These are phyloP conservation scores for Rotaria macrura DNA, from an alignment of 2,888 invertebrate species.

Conservation along the genomic window DNA sequence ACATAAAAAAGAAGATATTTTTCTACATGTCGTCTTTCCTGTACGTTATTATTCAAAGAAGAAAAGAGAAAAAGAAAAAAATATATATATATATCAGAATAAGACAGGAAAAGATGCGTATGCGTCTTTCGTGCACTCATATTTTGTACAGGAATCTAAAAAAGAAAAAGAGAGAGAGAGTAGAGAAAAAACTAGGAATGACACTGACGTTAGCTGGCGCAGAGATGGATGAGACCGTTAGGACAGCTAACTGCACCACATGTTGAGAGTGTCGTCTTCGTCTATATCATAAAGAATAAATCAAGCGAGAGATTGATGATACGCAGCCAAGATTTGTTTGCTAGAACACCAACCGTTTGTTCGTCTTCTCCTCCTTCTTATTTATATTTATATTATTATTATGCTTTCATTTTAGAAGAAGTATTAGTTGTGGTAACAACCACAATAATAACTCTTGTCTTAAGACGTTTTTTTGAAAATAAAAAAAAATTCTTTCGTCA, in stretches of 20 bases:
- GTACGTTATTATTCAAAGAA: neutral
- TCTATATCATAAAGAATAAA: neutral
- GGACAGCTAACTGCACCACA: conserved; percentile 8
- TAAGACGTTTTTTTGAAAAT: too few species aligned
- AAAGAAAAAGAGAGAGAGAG: neutral
- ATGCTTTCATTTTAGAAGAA: neutral
- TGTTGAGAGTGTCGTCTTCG: neutral
- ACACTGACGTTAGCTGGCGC: neutral
- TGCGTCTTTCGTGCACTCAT: neutral
- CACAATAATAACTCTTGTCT: neutral
- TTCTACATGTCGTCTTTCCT: neutral
- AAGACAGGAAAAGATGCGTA: neutral
- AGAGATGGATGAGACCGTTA: neutral
- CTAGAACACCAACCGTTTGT: neutral
- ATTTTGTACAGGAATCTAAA: neutral
- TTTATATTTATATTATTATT: neutral
- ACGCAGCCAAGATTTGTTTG: neutral
- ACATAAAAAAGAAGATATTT: neutral
- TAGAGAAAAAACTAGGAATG: neutral
- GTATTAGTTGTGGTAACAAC: neutral
- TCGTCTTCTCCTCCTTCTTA: neutral
- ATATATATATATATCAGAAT: too few species aligned
- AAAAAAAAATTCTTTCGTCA: too few species aligned
- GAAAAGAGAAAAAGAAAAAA: neutral
- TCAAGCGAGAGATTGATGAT: conserved; percentile 3